Conservation (phyloP, 1,140 invertebrate genomes). For the Tribolium madens region DNA sequence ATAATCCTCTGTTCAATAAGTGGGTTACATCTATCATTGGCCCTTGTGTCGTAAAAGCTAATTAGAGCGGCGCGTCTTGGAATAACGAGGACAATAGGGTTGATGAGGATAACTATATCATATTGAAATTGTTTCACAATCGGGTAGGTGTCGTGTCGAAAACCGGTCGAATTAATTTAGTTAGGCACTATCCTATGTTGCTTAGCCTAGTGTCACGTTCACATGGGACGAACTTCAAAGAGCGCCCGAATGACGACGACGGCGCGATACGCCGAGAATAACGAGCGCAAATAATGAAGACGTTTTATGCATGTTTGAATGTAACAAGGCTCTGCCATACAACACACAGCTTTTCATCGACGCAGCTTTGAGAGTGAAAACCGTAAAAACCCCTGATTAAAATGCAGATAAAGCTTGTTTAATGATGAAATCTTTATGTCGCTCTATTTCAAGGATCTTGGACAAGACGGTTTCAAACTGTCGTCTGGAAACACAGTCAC, state of each 20-base stretch:
- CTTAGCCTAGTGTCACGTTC: slow-evolving; percentile 39
- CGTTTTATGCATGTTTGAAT: slow-evolving; percentile 50
- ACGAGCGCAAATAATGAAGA: slow-evolving; percentile 49
- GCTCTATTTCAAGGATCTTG: not conserved
- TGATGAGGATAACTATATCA: slow-evolving; percentile 35
- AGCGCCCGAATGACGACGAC: slow-evolving; percentile 27
- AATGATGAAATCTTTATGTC: not conserved
- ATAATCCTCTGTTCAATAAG: not conserved
- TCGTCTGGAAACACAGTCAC: not conserved
- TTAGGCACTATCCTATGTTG: slow-evolving; percentile 20
- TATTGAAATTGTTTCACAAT: slow-evolving; percentile 38
- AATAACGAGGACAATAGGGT: slow-evolving; percentile 13
- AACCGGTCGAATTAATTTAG: slow-evolving; percentile 44
- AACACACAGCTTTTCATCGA: not conserved
- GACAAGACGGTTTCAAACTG: not conserved
- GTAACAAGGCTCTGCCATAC: slow-evolving; percentile 17
- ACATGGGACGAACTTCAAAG: slow-evolving; percentile 45
- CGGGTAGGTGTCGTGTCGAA: slow-evolving; percentile 15
- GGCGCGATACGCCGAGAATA: slow-evolving; percentile 46
- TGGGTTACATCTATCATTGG: slow-evolving; percentile 9
- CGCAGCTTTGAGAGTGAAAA: not conserved
- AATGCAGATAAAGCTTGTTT: slow-evolving; percentile 7
- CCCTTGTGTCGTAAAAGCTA: not conserved
- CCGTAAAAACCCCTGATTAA: slow-evolving; percentile 30
- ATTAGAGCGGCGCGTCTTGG: not conserved